Base-by-base conservation (phyloP, 2,888 invertebrate genomes). In the Tenthredo mesomela region DNA sequence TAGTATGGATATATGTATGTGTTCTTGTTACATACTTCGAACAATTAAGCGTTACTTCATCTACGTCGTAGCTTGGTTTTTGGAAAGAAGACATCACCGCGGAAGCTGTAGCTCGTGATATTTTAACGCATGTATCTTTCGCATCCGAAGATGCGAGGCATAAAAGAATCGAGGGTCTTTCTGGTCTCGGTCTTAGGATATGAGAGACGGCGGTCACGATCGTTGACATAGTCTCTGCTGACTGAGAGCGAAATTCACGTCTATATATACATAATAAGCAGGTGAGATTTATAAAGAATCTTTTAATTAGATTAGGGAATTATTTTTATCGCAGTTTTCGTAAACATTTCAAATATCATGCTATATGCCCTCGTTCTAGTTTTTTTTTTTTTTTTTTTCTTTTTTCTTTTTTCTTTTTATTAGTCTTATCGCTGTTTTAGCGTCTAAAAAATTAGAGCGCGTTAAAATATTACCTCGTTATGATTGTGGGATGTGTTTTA, bases 211-310 rank as follows among this genome's bases (percentile, higher is more conserved):
- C 80, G 12, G 80, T 61, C 10, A 80, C 80, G 21, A 80, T 58
- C 61, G 80, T 80, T 29, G 80, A 80, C 80, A 80, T 80, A n/a
- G 80, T 80, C 21, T 80, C 80, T 25, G 80, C 61, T n/a, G 61
- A 61, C 40, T 80, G 80, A 61, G 80, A 47, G 21, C 12, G 61
- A 80, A 80, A 80, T 80, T 80, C 80, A 40, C 80, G 58, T 37
- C 80, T 80, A 21, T 21, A 12, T 25, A 40, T n/a, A n/a, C n/a
- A n/a, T n/a, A n/a, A 4, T 21, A 61, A 21, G 25, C 25, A 25
- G 21, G 43, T 47, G 73, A 73, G 29, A 43, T 47, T 33, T 25
- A 15, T 25, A 4, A 33, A 33, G 12, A 29, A 33, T 15, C 0
- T 12, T 25, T 67, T 18, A 15, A 67, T 67, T 5, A 67, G 67